Conservation (phyloP, 2,797 vertebrate genomes). For the Phrynocephalus vlangalii region DNA sequence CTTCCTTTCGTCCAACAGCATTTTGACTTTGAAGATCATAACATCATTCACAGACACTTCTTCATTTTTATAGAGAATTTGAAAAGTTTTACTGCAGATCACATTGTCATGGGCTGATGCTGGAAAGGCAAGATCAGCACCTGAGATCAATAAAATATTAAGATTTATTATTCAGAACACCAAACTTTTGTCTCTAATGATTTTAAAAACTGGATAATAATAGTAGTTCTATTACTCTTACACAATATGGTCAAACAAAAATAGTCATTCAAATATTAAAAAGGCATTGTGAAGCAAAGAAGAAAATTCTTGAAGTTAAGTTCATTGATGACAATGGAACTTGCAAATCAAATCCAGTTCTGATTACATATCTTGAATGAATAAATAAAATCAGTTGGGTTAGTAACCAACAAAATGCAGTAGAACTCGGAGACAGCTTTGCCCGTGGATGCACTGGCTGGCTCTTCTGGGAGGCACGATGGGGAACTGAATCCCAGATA, state of each 20-base stretch:
- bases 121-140: constrained; percentile 93
- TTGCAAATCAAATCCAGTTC: background rate
- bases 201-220: background rate
- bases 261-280: background rate
- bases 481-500: too few relatives aligned
- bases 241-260: background rate
- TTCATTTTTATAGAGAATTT: constrained; percentile 99
- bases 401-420: background rate
- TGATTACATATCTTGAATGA: background rate
- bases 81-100: constrained; percentile 97
- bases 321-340: background rate
- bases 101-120: constrained; percentile 91
- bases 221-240: background rate
- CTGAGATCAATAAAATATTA: constrained; percentile 75
- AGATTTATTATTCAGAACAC: constrained; percentile 43
- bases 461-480: too few relatives aligned
- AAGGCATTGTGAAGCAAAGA: background rate
- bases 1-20: constrained; percentile 97
- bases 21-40: constrained; percentile 97
- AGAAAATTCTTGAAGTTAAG: background rate
- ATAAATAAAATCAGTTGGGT: background rate
- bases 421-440: background rate
- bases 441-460: too few relatives aligned
- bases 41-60: constrained; percentile 95
- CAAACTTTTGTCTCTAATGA: background rate